Conservation (phyloP, 2,797 vertebrate species). For the Chaunax sp. region DNA sequence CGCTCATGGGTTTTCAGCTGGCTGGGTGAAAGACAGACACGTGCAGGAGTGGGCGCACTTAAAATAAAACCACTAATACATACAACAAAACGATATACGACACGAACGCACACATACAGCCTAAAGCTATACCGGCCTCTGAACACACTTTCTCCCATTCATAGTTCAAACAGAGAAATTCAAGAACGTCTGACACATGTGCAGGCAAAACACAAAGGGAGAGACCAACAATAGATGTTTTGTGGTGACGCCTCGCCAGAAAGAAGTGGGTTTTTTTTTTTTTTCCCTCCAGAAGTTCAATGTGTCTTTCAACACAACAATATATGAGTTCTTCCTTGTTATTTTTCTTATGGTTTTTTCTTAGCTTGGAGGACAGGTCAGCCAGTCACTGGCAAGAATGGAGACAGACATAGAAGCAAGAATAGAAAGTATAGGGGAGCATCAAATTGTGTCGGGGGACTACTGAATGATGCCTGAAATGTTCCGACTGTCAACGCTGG, state of each 20-base stretch:
- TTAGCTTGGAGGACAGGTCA: slow-evolving; percentile 47
- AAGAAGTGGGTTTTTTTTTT: slow-evolving; percentile 55
- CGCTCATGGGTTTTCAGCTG: slow-evolving; percentile 6
- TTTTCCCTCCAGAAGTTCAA: slow-evolving; percentile 57
- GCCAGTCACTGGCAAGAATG: slow-evolving; percentile 40
- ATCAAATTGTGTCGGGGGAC: slow-evolving; percentile 46
- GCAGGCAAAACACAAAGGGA: slow-evolving; percentile 45
- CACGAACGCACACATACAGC: not conserved
- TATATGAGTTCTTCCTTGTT: slow-evolving; percentile 41
- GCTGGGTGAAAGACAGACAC: slow-evolving; percentile 25
- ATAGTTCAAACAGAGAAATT: slow-evolving; percentile 16
- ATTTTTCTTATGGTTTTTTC: too few species aligned
- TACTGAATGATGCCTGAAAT: slow-evolving; percentile 59
- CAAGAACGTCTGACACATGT: slow-evolving; percentile 20
- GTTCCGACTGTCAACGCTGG: slow-evolving; percentile 65
- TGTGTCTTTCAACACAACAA: slow-evolving; percentile 70
- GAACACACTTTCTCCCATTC: not conserved
- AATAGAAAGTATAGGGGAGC: slow-evolving; percentile 33
- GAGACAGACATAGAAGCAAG: slow-evolving; percentile 30
- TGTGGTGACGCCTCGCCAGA: slow-evolving; percentile 51
- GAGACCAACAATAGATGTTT: slow-evolving; percentile 69
- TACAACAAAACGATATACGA: slow-evolving; percentile 15
- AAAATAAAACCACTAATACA: slow-evolving; percentile 35
- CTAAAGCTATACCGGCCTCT: slow-evolving; percentile 3
- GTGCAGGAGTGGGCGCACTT: slow-evolving; percentile 15